Evolutionary conservation across 2,797 vertebrate genomes (phyloP), one percentile per base, ranked within the genome.

Genomic region (Chromis chromis): DNA sequence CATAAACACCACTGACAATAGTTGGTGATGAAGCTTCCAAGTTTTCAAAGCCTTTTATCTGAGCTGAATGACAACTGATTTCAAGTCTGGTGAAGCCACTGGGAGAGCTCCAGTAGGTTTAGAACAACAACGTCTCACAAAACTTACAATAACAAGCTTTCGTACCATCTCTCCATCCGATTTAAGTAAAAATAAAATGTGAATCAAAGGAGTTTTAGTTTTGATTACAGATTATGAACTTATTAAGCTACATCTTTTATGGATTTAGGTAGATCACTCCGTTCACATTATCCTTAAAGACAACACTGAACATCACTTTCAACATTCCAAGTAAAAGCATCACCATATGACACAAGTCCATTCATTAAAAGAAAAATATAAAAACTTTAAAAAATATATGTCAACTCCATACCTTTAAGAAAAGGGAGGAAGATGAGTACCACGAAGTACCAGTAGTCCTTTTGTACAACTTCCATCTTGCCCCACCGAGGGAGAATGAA

Each of bases 381-480:
- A 65, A 70, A 40, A 27, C 7, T 40, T 1, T 4, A 73, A 70
- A 3, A 46, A 21, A 36, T 14, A 50, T 13, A 55, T 6, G 48
- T 62, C 0, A 79, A 44, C 9, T 78, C 27, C 83, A 39, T 95
- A 96, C 95, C 95, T 95, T 92, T 88, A 50, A 93, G 78, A 81
- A 91, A 90, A 75, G 83, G 71, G 70, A 94, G 86, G 77, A 89
- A 85, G 88, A 94, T 36, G 70, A 95, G 94, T 94, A 92, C 92
- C 94, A 95, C 74, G 78, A 92, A 93, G 95, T 95, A 95, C 95
- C 94, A 95, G 93, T 86, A 88, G 82, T 93, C 92, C 90, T 92
- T 95, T 93, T 94, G 94, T 94, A 94, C 92, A 83, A 90, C 92
- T 84, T 91, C 93, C 94, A 95, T 96, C 86, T 91, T 91, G 92